Evolutionary conservation across 2,797 vertebrate genomes (phyloP).

Genomic region (Pangasius krempfi): DNA sequence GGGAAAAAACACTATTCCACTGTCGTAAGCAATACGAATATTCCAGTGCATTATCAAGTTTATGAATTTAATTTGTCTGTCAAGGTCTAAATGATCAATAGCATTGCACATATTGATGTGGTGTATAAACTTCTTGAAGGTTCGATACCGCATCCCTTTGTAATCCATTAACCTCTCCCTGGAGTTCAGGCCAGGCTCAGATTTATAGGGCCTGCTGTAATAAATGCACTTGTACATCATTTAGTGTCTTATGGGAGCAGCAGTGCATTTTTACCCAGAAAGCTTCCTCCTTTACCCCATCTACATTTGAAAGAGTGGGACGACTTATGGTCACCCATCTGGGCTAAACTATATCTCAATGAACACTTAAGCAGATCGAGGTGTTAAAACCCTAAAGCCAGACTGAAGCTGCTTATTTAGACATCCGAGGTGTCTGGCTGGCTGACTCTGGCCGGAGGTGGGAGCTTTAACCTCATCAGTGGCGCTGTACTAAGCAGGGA

Average conservation of each 20-base stretch:
- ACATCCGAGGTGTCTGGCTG: conserved; percentile 53
- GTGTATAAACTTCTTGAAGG: conserved; percentile 83
- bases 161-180: conserved; percentile 88
- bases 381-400: conserved; percentile 34
- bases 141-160: conserved; percentile 84
- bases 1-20: conserved; percentile 54
- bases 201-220: conserved; percentile 83
- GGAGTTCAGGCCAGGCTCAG: conserved; percentile 82
- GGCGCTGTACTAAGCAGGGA: conserved; percentile 77
- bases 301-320: conserved; percentile 61
- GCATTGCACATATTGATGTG: conserved; percentile 82
- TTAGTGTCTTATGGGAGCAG: conserved; percentile 80
- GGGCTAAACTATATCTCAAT: conserved; percentile 30
- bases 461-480: conserved; percentile 81
- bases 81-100: conserved; percentile 80
- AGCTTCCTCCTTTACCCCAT: conserved; percentile 63
- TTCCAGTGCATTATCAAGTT: conserved; percentile 75
- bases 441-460: conserved; percentile 67
- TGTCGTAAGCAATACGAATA: conserved; percentile 65
- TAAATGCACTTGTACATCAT: conserved; percentile 86
- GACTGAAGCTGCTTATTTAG: conserved; percentile 23
- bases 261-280: conserved; percentile 71
- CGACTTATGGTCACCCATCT: conserved; percentile 35
- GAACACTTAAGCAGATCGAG: conserved; percentile 33
- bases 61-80: conserved; percentile 82